Conservation (phyloP, 2,797 vertebrate genomes). For the Crocidura indochinensis region DNA sequence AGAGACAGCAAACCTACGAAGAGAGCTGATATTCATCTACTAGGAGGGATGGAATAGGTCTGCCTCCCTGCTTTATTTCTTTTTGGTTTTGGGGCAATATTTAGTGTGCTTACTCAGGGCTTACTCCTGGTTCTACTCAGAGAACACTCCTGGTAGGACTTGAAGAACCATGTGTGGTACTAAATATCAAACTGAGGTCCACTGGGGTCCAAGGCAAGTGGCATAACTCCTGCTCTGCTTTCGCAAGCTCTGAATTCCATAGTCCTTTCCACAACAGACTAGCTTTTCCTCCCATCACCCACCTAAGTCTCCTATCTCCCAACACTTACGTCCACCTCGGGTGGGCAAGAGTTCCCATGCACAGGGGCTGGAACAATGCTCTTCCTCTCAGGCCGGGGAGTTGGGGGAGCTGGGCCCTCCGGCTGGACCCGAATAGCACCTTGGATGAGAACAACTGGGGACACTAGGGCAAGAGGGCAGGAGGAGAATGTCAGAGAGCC, state of each 20-base stretch:
- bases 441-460: slow-evolving; percentile 90
- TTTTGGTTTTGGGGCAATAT: background rate
- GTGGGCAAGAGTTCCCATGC: slow-evolving; percentile 87
- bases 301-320: background rate
- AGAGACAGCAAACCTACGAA: background rate
- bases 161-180: no score
- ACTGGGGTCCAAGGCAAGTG: no score
- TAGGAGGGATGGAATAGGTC: background rate
- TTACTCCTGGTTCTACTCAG: no score
- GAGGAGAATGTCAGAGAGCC: slow-evolving; percentile 6
- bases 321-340: slow-evolving; percentile 93
- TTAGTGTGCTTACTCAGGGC: no score
- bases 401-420: slow-evolving; percentile 81
- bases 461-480: slow-evolving; percentile 29
- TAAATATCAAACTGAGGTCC: no score
- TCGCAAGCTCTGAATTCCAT: background rate
- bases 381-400: slow-evolving; percentile 90
- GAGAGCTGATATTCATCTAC: background rate
- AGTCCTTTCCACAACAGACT: background rate
- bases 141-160: no score
- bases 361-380: slow-evolving; percentile 93
- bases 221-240: no score
- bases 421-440: slow-evolving; percentile 93
- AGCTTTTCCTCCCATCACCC: no score
- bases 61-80: background rate